A percentile compares a stretch with the other conserved stretches of the same genome.
Evolutionary conservation across 2,888 invertebrate genomes (phyloP).

Genomic region (Coenonympha glycerion): DNA sequence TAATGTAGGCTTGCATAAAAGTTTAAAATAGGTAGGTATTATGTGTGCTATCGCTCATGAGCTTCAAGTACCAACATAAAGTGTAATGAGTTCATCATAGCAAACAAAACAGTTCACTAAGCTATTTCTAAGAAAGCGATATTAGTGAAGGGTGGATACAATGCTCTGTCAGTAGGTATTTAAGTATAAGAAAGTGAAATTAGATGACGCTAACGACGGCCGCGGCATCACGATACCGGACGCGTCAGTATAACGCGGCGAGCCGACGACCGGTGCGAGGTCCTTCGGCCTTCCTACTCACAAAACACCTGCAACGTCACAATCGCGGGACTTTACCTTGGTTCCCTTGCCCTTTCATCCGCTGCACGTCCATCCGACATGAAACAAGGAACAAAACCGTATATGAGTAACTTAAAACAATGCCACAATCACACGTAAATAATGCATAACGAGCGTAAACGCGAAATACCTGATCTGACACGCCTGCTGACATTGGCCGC

Average conservation of each 20-base stretch:
- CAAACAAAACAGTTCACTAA: neutral
- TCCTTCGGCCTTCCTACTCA: constrained; percentile 50
- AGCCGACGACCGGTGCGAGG: constrained; percentile 53
- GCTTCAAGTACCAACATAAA: too few relatives aligned
- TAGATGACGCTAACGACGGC: constrained; percentile 45
- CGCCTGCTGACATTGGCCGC: constrained; percentile 93
- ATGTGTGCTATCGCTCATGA: too few relatives aligned
- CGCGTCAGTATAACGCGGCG: constrained; percentile 37
- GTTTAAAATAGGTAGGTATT: too few relatives aligned
- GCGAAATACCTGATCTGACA: constrained; percentile 88
- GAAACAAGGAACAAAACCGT: constrained; percentile 71
- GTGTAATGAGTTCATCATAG: neutral
- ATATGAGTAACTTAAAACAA: constrained; percentile 38
- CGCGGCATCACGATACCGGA: constrained; percentile 42
- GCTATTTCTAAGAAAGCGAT: neutral
- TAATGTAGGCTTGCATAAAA: too few relatives aligned
- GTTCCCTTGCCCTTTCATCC: constrained; percentile 91
- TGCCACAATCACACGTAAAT: constrained; percentile 35
- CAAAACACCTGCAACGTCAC: constrained; percentile 73
- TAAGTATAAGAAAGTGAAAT: constrained; percentile 34
- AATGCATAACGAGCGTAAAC: constrained; percentile 45
- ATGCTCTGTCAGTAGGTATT: neutral
- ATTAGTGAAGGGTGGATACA: neutral
- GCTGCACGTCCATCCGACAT: constrained; percentile 76
- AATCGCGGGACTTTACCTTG: constrained; percentile 78